Evolutionary conservation across 2,797 vertebrate species (phyloP).

Genomic region (Capromys pilorides): DNA sequence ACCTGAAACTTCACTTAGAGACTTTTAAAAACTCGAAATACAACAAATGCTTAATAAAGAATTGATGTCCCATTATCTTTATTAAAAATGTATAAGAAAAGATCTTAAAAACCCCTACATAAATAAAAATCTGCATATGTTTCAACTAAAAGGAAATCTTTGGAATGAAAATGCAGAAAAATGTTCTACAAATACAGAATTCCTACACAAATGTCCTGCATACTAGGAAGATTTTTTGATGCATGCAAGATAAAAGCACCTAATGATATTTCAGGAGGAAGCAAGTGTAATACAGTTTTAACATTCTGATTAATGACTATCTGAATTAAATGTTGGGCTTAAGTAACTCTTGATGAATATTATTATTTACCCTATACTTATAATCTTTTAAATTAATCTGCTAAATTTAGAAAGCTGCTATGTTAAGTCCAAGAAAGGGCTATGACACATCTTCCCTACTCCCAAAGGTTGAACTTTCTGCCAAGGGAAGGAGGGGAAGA

Average conservation of each 20-base stretch:
- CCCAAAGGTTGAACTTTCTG: neutral
- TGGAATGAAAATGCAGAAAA: neutral
- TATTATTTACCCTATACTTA: neutral
- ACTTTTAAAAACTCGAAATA: slow-evolving; percentile 20
- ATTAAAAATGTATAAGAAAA: neutral
- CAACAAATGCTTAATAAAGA: slow-evolving; percentile 34
- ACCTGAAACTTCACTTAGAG: neutral
- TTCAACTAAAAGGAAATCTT: neutral
- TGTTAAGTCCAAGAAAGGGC: neutral
- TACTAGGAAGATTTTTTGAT: neutral
- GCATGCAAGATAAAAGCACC: neutral
- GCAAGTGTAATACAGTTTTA: neutral
- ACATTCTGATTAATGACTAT: neutral
- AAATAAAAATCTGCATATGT: slow-evolving; percentile 10
- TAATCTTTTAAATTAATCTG: neutral
- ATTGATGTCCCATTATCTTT: neutral
- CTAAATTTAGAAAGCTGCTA: neutral
- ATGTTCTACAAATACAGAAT: neutral
- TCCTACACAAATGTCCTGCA: neutral
- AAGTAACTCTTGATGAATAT: neutral
- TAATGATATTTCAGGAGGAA: neutral
- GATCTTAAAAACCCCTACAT: neutral
- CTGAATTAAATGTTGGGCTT: slow-evolving; percentile 6
- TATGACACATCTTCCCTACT: neutral
- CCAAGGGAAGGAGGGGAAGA: neutral